phyloP scores from a whole-genome alignment of 2,797 vertebrate species.

The Poliocrania exsul region DNA sequence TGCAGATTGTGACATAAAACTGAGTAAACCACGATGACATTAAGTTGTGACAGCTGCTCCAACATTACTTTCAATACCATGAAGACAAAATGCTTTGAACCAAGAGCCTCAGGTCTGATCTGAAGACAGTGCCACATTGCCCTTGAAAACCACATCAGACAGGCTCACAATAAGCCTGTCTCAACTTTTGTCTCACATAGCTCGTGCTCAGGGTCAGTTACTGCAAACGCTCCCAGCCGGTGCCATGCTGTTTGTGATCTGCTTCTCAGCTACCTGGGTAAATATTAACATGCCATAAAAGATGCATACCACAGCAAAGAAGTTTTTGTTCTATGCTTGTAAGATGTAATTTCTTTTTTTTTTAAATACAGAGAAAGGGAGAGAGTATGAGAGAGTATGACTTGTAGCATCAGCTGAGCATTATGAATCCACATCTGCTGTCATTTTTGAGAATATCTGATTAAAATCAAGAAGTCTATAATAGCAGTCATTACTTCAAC shows the following conservation, averaged over 20 bases:
- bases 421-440: conserved; percentile 1
- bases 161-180: background rate
- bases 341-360: background rate
- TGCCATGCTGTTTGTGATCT: background rate
- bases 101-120: background rate
- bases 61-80: background rate
- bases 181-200: background rate
- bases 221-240: background rate
- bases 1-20: background rate
- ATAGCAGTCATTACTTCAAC: conserved; percentile 54
- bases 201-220: background rate
- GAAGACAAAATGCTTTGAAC: background rate
- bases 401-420: background rate
- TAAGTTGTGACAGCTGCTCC: background rate
- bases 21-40: background rate
- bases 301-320: rapidly evolving
- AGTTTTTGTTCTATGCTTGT: background rate
- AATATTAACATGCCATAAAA: background rate
- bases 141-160: background rate
- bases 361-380: background rate
- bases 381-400: background rate
- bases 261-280: background rate
- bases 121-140: background rate
- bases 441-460: conserved; percentile 38
- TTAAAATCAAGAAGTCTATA: conserved; percentile 54